Conservation (phyloP, 2,797 vertebrate species). For the Chiloscyllium punctatum region DNA sequence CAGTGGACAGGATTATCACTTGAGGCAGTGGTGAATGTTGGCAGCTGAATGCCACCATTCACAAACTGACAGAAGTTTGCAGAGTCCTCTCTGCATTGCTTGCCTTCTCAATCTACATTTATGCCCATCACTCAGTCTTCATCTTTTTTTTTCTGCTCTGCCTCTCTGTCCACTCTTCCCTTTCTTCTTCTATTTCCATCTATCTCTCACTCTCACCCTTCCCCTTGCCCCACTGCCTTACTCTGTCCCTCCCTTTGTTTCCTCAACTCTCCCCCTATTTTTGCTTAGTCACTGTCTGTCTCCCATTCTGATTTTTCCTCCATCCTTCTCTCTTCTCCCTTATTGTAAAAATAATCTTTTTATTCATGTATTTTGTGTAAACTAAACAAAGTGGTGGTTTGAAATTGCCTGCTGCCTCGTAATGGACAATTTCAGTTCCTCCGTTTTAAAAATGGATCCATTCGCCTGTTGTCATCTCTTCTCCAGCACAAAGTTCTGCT, state of each 20-base stretch:
- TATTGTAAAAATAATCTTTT: background rate
- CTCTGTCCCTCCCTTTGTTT: background rate
- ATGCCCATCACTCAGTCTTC: background rate
- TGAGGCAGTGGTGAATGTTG: background rate
- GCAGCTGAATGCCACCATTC: background rate
- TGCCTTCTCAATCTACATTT: background rate
- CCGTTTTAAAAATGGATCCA: background rate
- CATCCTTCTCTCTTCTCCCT: background rate
- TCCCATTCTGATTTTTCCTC: background rate
- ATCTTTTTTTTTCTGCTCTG: too few relatives aligned
- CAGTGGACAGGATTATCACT: background rate
- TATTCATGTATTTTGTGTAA: background rate
- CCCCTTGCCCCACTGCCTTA: too few relatives aligned
- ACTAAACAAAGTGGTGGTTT: background rate
- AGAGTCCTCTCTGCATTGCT: background rate
- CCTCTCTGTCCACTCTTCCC: background rate
- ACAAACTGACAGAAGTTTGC: background rate
- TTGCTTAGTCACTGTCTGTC: background rate
- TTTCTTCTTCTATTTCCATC: background rate
- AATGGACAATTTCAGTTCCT: background rate
- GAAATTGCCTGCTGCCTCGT: background rate
- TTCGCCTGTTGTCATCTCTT: background rate
- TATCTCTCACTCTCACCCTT: background rate
- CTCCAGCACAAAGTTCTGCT: background rate
- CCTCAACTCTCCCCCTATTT: background rate